Conservation (phyloP, 2,888 invertebrate genomes). For the Xestoiulus laeticollis region DNA sequence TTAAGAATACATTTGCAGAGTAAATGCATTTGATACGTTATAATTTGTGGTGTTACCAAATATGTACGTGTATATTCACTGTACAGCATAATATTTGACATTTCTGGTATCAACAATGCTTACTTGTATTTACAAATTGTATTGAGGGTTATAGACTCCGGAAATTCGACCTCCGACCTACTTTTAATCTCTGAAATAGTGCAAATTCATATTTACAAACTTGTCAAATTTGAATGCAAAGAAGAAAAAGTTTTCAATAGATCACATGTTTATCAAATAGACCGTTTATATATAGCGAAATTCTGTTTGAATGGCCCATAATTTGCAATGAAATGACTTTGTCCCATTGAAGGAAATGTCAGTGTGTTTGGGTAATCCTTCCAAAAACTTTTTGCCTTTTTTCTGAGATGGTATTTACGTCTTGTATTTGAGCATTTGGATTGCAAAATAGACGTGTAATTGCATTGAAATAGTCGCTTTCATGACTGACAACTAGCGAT, state of each 20-base stretch:
- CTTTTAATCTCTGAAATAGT: not conserved
- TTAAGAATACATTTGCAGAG: no score
- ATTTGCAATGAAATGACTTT: not conserved
- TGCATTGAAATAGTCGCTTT: constrained; percentile 16
- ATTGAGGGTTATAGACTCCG: no score
- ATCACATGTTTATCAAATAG: not conserved
- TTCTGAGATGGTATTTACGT: not conserved
- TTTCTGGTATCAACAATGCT: no score
- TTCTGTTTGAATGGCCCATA: not conserved
- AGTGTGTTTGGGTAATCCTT: not conserved
- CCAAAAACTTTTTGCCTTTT: not conserved
- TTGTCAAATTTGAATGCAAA: not conserved
- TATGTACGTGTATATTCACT: no score
- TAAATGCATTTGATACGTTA: no score
- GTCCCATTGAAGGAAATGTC: not conserved
- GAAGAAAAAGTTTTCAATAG: not conserved
- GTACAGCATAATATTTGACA: no score
- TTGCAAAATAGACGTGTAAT: constrained; percentile 1
- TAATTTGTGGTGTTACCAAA: no score
- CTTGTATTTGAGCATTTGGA: not conserved
- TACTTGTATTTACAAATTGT: no score
- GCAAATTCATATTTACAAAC: not conserved
- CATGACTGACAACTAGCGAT: not conserved
- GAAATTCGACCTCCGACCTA: no score
- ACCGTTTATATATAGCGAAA: not conserved